Percentiles rank a stretch among this genome's conserved stretches.
Conservation (phyloP, 2,888 invertebrate species). For the Sthenelais limicola region DNA sequence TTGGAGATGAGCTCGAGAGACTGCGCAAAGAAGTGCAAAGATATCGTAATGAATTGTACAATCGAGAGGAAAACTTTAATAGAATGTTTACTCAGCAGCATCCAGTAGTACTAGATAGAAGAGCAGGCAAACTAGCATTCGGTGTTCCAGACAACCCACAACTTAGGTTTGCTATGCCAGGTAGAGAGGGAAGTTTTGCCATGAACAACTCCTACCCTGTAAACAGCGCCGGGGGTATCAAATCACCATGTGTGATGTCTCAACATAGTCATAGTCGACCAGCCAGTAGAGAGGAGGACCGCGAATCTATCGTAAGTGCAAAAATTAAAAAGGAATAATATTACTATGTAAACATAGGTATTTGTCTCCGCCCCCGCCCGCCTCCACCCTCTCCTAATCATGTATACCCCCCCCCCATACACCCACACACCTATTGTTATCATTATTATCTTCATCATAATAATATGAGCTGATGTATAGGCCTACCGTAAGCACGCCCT, state of each 20-base stretch:
- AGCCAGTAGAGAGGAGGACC: background rate
- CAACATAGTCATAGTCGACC: slow-evolving; percentile 10
- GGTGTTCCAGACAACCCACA: slow-evolving; percentile 4
- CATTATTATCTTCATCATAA: no score
- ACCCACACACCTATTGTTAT: no score
- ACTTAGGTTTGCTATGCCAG: slow-evolving; percentile 6
- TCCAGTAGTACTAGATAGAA: slow-evolving; percentile 62
- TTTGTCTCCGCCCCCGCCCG: no score
- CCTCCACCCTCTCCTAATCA: no score
- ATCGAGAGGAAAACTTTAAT: slow-evolving; percentile 69
- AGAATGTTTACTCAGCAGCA: slow-evolving; percentile 66
- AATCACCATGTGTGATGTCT: background rate
- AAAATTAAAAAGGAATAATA: no score
- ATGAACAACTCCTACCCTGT: slow-evolving; percentile 3
- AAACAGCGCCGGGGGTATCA: background rate
- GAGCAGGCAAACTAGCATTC: slow-evolving; percentile 51
- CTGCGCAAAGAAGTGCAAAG: slow-evolving; percentile 64
- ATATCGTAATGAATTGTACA: slow-evolving; percentile 67
- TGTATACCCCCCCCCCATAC: no score
- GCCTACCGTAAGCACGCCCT: no score
- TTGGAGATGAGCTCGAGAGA: slow-evolving; percentile 66
- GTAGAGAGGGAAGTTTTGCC: background rate
- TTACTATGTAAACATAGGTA: no score
- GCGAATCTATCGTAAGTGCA: slow-evolving; percentile 10
- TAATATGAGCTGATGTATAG: no score